Evolutionary conservation across 2,888 invertebrate genomes (phyloP), one percentile per base, ranked within the genome.

Genomic region (Pseudococcus longispinus): DNA sequence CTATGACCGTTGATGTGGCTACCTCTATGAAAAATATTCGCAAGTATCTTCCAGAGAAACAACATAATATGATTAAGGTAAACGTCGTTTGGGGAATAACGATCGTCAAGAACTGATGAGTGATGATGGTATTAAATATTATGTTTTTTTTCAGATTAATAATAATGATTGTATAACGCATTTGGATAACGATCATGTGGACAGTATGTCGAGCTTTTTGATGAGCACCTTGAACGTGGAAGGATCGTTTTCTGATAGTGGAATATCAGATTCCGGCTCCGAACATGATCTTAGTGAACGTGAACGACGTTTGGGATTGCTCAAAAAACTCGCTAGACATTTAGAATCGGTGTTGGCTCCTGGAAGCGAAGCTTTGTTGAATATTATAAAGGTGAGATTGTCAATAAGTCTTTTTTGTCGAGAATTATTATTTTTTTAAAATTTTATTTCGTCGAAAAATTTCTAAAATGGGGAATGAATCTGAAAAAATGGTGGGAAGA

Each of bases 181-280:
- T 29, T 20, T 84, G 84, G 84, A 84, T 37, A 42, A n/a, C 29
- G 77, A 85, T 29, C 85, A 85, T 3, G 29, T 85, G 26, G 85
- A 85, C 51, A 74, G 51, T 44, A 77, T 85, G 74, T 85, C 85
- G n/a, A 85, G n/a, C 44, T 85, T 85, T 15, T 44, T 85, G 26
- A 77, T 85, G 77, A 85, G 37, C 46, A 82, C 87, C 42, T 82
- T 87, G 9, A 65, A 83, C 44, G 83, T 87, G 11, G 87, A 87
- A 70, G 87, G 87, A 88, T 95, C 94, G n/a, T 91, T 94, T 88
- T 95, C 95, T 0, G 95, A 95, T 92, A 94, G 94, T 44, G 95
- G 95, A n/a, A 95, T 95, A 89, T 95, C 95, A 11, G 95, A 95
- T 90, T 95, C 95, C 88, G 95, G 95, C 89, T 94, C 92, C 90